These are phyloP conservation scores for Meloidogyne chitwoodi DNA, from an alignment of 1,140 invertebrate genomes.

Conservation along the genomic window DNA sequence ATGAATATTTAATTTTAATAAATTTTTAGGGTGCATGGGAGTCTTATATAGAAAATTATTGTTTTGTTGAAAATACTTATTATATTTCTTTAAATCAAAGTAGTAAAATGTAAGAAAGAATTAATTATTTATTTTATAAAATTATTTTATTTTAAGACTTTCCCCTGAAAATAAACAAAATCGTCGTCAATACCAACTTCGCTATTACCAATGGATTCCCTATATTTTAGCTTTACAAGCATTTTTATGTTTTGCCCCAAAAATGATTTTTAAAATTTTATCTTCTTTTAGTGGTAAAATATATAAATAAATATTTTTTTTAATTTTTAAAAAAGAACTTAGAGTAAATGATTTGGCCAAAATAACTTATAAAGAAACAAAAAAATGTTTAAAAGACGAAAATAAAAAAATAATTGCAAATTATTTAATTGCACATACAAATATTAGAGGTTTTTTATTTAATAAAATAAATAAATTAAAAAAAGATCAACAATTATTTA, in stretches of 20 bases:
- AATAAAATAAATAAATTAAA: neutral
- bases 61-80: slow-evolving; percentile 51
- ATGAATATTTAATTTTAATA: neutral
- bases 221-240: slow-evolving; percentile 38
- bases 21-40: slow-evolving; percentile 44
- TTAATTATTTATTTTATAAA: neutral
- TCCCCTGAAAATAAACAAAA: slow-evolving; percentile 21
- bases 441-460: slow-evolving; percentile 27
- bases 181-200: slow-evolving; percentile 37
- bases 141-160: neutral
- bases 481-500: slow-evolving; percentile 31
- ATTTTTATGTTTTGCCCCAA: slow-evolving; percentile 42
- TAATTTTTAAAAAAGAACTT: too few species aligned
- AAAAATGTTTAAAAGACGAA: slow-evolving; percentile 25
- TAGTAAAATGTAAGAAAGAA: slow-evolving; percentile 5
- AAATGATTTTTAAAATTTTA: slow-evolving; percentile 45
- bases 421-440: slow-evolving; percentile 25
- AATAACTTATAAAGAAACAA: slow-evolving; percentile 40
- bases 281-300: slow-evolving; percentile 42
- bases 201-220: slow-evolving; percentile 49
- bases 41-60: slow-evolving; percentile 48
- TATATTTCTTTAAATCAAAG: slow-evolving; percentile 24
- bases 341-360: slow-evolving; percentile 42
- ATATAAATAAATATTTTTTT: slow-evolving; percentile 15
- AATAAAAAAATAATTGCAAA: slow-evolving; percentile 35